phyloP scores from a whole-genome alignment of 92 coral and sea anemone species.

The Muricea muricata region DNA sequence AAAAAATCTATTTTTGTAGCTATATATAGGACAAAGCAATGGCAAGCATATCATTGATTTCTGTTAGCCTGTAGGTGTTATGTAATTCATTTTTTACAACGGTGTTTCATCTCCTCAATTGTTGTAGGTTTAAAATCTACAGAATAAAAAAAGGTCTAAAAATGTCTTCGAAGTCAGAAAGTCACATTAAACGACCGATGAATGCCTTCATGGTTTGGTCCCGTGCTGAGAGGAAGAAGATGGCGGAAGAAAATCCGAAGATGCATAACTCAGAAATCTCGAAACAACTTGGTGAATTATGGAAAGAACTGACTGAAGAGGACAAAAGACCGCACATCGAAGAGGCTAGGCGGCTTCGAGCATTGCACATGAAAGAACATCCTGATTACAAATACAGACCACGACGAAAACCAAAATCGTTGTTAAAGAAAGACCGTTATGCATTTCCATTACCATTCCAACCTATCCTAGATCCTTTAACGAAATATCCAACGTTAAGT shows the following conservation, averaged over 20 bases:
- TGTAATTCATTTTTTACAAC: too few relatives aligned
- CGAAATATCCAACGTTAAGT: slow-evolving; percentile 68
- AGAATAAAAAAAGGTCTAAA: neutral
- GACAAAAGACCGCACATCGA: slow-evolving; percentile 94
- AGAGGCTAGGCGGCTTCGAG: slow-evolving; percentile 93
- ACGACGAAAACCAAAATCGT: slow-evolving; percentile 96
- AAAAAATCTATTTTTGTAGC: too few relatives aligned
- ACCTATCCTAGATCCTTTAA: slow-evolving; percentile 87
- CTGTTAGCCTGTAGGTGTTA: too few relatives aligned
- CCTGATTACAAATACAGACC: slow-evolving; percentile 99
- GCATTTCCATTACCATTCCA: slow-evolving; percentile 94
- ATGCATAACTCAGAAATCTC: slow-evolving; percentile 99
- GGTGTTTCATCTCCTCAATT: too few relatives aligned
- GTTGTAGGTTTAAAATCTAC: neutral
- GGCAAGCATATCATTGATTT: neutral
- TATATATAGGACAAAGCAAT: neutral
- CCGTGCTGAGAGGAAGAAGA: slow-evolving; percentile 95
- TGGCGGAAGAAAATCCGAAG: slow-evolving; percentile 99
- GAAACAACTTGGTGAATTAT: slow-evolving; percentile 94
- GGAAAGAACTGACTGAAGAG: slow-evolving; percentile 95
- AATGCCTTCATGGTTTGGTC: slow-evolving; percentile 99
- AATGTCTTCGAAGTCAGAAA: slow-evolving; percentile 67
- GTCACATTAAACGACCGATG: slow-evolving; percentile 98
- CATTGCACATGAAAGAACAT: slow-evolving; percentile 97
- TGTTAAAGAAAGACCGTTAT: slow-evolving; percentile 96